Evolutionary conservation across 2,888 invertebrate species (phyloP).

Genomic region (Tolmerus cingulatus): DNA sequence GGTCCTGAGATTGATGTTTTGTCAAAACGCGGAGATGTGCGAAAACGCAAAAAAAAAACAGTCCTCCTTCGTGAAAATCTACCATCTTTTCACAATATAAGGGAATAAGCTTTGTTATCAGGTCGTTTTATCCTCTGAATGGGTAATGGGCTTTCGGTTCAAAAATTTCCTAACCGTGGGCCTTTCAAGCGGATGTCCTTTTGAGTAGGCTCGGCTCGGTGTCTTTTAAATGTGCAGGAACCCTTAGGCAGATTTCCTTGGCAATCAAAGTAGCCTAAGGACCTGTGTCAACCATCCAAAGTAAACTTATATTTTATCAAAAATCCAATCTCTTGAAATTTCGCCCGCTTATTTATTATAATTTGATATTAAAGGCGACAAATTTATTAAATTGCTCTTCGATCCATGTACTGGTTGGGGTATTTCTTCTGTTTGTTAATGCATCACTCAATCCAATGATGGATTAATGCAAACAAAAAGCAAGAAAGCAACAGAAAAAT

Average conservation of each 20-base stretch:
- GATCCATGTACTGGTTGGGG: neutral
- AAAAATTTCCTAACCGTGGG: neutral
- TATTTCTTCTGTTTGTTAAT: neutral
- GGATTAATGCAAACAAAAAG: neutral
- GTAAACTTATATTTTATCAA: neutral
- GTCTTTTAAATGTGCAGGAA: neutral
- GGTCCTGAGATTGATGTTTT: neutral
- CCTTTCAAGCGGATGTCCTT: neutral
- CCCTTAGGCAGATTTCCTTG: neutral
- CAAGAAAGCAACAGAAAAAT: neutral
- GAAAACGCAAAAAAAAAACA: neutral
- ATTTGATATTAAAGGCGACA: neutral
- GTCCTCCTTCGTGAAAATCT: neutral
- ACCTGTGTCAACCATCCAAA: neutral
- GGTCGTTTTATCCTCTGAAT: conserved; percentile 4
- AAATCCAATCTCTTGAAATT: neutral
- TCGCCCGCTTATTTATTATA: neutral
- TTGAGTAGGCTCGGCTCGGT: neutral
- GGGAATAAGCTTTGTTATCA: conserved; percentile 26
- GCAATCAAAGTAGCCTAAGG: neutral
- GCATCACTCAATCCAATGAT: neutral
- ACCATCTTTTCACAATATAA: conserved; percentile 12
- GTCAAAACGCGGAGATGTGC: neutral
- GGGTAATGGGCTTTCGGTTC: conserved; percentile 33
- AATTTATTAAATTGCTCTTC: neutral